Conservation (phyloP, 1,140 invertebrate genomes). For the Ephestia elutella region DNA sequence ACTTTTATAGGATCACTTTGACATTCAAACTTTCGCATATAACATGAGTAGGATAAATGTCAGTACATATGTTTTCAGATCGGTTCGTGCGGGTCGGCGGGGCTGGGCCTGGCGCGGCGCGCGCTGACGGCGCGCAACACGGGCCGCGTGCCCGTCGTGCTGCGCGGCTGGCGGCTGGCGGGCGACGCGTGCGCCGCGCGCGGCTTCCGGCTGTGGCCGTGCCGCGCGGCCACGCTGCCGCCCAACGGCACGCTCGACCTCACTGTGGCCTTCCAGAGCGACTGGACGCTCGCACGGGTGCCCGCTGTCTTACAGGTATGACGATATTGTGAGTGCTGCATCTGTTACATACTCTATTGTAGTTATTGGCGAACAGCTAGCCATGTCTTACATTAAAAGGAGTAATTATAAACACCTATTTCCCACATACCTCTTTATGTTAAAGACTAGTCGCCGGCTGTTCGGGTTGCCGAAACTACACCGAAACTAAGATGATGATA, state of each 20-base stretch:
- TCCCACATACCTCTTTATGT: no score
- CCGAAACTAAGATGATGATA: no score
- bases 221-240: neutral
- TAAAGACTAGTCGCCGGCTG: no score
- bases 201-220: constrained; percentile 5
- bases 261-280: constrained; percentile 89
- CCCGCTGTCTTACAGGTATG: constrained; percentile 73
- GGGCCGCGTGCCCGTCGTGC: neutral
- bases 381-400: no score
- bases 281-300: constrained; percentile 90
- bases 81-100: neutral
- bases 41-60: no score
- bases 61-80: neutral
- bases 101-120: neutral
- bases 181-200: constrained; percentile 2
- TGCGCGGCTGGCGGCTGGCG: constrained; percentile 3
- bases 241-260: constrained; percentile 2
- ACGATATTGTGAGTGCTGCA: no score
- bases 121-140: constrained; percentile 8
- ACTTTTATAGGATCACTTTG: no score
- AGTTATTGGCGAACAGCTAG: no score
- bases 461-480: no score
- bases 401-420: no score
- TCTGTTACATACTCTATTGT: no score
- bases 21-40: no score